A percentile compares a stretch with the other conserved stretches of the same genome.
phyloP scores from a whole-genome alignment of 2,797 vertebrate species.

The Macrochelys suwanniensis region DNA sequence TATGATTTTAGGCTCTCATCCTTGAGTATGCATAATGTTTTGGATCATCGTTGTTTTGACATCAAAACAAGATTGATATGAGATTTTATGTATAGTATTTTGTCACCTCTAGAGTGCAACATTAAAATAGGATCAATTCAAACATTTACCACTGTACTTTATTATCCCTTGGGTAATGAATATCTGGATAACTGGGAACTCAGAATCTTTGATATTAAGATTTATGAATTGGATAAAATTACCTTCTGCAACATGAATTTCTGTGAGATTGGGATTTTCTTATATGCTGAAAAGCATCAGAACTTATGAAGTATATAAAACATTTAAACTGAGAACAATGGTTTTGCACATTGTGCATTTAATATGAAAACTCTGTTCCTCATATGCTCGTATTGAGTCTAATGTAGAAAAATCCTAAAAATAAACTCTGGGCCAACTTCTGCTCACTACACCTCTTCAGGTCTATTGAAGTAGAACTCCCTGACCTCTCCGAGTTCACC shows the following conservation, averaged over 20 bases:
- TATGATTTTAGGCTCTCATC: slow-evolving; percentile 62
- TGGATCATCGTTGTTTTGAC: slow-evolving; percentile 63
- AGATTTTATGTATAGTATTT: slow-evolving; percentile 52
- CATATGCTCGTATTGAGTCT: background rate
- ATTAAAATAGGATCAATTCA: slow-evolving; percentile 59
- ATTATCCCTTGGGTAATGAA: slow-evolving; percentile 66
- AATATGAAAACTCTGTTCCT: background rate
- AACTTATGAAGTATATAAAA: slow-evolving; percentile 48
- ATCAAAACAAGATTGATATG: slow-evolving; percentile 46
- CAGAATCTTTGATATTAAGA: slow-evolving; percentile 57
- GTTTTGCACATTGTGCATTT: slow-evolving; percentile 47
- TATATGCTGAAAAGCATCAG: slow-evolving; percentile 46
- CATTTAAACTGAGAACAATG: slow-evolving; percentile 38
- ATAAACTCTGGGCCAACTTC: background rate
- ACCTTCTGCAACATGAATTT: slow-evolving; percentile 70
- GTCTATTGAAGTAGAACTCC: background rate
- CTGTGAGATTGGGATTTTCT: slow-evolving; percentile 51
- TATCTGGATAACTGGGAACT: slow-evolving; percentile 76
- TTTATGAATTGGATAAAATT: slow-evolving; percentile 79
- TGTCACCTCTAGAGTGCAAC: slow-evolving; percentile 47
- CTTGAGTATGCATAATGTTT: slow-evolving; percentile 59
- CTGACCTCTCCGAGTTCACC: background rate
- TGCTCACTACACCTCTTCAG: background rate
- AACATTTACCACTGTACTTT: slow-evolving; percentile 62
- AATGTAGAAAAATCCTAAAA: background rate